Conservation (phyloP, 2,797 vertebrate genomes). For the Tokudaia muenninki region DNA sequence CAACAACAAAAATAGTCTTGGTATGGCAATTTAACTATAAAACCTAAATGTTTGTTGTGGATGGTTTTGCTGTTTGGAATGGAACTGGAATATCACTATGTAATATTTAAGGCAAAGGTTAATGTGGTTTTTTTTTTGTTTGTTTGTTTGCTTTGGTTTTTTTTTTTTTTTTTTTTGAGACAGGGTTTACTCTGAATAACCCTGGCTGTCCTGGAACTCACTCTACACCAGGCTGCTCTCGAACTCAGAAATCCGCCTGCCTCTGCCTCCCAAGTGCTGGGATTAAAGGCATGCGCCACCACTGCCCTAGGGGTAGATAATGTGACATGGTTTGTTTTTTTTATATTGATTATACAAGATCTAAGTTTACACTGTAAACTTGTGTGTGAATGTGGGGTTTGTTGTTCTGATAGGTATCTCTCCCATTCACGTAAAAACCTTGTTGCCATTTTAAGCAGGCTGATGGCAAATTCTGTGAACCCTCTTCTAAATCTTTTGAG, state of each 20-base stretch:
- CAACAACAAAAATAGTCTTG: background rate
- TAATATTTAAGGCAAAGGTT: conserved; percentile 38
- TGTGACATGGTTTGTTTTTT: conserved; percentile 31
- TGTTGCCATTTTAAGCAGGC: conserved; percentile 57
- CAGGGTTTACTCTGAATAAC: no score
- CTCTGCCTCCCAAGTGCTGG: no score
- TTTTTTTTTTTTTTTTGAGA: no score
- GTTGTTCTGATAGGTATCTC: conserved; percentile 42
- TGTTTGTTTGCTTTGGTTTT: no score
- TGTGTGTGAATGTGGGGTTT: conserved; percentile 25
- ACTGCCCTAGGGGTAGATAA: conserved; percentile 8
- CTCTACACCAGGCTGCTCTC: no score
- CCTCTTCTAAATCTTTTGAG: conserved; percentile 52
- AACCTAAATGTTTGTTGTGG: conserved; percentile 24
- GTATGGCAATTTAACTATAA: conserved; percentile 1
- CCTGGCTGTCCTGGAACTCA: no score
- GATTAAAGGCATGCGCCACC: no score
- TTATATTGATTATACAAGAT: conserved; percentile 47
- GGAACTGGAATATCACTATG: conserved; percentile 31
- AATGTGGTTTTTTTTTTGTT: no score
- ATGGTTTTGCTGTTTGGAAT: conserved; percentile 52
- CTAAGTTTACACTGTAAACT: conserved; percentile 50
- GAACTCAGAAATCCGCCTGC: no score
- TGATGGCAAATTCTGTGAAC: conserved; percentile 26
- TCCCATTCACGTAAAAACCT: background rate